These are phyloP conservation scores for Macroglossus sobrinus DNA, from an alignment of 2,113 vertebrate genomes.

Conservation along the genomic window DNA sequence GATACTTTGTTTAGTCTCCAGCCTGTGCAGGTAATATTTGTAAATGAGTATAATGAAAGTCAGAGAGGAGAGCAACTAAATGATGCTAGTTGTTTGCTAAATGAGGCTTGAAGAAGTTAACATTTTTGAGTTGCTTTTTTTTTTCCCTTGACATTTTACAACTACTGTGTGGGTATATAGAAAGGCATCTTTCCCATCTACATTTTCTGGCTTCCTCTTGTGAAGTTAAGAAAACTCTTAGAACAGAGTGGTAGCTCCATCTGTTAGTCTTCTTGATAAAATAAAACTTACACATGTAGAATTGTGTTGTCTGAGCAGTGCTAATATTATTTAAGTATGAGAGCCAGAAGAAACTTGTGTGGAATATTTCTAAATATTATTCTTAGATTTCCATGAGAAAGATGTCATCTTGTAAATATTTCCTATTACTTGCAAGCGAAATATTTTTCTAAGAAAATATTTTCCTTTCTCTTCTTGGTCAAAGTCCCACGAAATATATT, in stretches of 20 bases:
- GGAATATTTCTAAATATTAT: slow-evolving; percentile 19
- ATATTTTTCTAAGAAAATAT: slow-evolving; percentile 16
- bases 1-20: not conserved
- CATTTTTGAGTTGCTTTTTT: not conserved
- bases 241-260: slow-evolving; percentile 46
- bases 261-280: slow-evolving; percentile 34
- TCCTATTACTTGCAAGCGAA: slow-evolving; percentile 5
- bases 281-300: not conserved
- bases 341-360: not conserved
- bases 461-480: not conserved
- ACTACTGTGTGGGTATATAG: slow-evolving; percentile 27
- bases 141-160: slow-evolving; percentile 52
- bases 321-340: not conserved
- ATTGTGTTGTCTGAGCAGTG: not conserved
- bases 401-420: not conserved
- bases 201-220: slow-evolving; percentile 46
- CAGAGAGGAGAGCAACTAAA: not conserved
- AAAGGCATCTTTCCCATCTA: slow-evolving; percentile 32
- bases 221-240: slow-evolving; percentile 44
- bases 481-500: not conserved
- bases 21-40: not conserved
- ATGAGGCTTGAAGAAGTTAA: not conserved
- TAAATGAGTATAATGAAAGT: not conserved
- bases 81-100: not conserved
- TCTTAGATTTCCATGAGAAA: slow-evolving; percentile 15